These are phyloP conservation scores for Cantharis nigra DNA, from an alignment of 2,888 invertebrate species.

Conservation along the genomic window DNA sequence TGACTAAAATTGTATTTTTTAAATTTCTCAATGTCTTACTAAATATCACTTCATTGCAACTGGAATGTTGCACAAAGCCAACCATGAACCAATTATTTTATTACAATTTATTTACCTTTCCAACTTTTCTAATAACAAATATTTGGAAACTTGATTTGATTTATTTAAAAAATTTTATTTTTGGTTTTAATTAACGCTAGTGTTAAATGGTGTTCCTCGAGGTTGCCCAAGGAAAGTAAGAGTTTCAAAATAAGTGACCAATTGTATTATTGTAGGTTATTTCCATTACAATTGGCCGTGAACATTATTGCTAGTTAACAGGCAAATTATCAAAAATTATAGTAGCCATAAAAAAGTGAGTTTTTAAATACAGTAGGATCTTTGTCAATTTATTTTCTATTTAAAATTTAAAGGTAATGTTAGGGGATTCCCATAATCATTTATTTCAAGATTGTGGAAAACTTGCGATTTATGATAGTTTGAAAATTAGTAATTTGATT, in stretches of 20 bases:
- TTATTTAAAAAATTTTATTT: not conserved
- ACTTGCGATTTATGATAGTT: too few relatives aligned
- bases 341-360: too few relatives aligned
- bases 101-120: not conserved
- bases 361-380: too few relatives aligned
- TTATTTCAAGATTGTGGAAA: too few relatives aligned
- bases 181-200: not conserved
- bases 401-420: not conserved
- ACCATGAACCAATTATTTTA: not conserved
- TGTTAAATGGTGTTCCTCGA: not conserved
- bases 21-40: not conserved
- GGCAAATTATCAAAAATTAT: not conserved
- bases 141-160: not conserved
- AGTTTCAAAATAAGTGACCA: not conserved
- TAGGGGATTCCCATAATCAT: too few relatives aligned
- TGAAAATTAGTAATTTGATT: too few relatives aligned
- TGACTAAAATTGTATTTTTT: not conserved
- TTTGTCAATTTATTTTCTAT: too few relatives aligned
- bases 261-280: not conserved
- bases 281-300: not conserved
- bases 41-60: not conserved
- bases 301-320: not conserved
- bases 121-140: not conserved
- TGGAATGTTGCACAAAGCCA: not conserved
- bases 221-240: not conserved